Evolutionary conservation across 2,888 invertebrate species (phyloP), one percentile per base, ranked within the genome.

Genomic region (Drosophila pegasa): DNA sequence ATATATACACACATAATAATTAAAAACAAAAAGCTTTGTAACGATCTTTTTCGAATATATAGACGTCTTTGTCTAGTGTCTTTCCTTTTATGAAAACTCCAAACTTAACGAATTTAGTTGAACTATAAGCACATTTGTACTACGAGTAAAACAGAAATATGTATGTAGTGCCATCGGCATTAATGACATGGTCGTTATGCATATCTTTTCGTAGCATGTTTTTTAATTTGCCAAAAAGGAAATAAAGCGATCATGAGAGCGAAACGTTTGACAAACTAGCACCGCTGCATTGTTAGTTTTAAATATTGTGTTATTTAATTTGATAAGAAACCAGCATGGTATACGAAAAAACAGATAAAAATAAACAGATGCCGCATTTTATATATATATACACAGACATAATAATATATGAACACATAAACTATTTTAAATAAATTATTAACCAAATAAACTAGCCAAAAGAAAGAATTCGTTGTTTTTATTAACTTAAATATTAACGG

Each of bases 391-490:
- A 74, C 18, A 67, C 48, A 54, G 35, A 67, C 35, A 74, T 57
- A 75, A 52, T 64, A 27, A 65, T 65, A 71, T 65, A 78, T 63
- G 31, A 67, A 80, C 68, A 73, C 67, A 31, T 48, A 52, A 85
- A 68, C 68, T 88, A 86, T 83, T 83, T 83, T 83, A 78, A 88
- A 88, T 75, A 83, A 83, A 86, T 69, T 83, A 83, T 86, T 81
- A 83, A 88, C 75, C 83, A 83, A 88, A 88, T 86, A 80, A 83
- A 83, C 61, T 88, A 82, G 86, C 88, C 86, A 82, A 87, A 82
- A 82, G 63, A 63, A 62, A 38, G 3, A 12, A 14, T 4, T 12
- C 10, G n/a, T 9, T 31, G 57, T 72, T 58, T 67, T 27, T 29
- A 9, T 31, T 16, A 29, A 10, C 22, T 16, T 10, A 14, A 22